Conservation (phyloP, 2,888 invertebrate species). For the Macroteleia sp. region DNA sequence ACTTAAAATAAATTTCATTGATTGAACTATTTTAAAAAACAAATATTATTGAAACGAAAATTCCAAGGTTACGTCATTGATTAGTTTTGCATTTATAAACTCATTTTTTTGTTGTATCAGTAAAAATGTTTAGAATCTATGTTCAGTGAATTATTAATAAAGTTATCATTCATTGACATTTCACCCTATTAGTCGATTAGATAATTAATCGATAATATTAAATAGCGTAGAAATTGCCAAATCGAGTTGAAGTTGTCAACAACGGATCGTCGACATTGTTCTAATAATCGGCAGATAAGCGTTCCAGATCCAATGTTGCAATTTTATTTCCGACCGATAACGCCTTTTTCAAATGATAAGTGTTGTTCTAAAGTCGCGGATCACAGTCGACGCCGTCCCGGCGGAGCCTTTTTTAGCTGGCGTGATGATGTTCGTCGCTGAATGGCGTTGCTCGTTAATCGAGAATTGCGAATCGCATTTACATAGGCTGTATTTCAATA, state of each 20-base stretch:
- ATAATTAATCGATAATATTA: too few relatives aligned
- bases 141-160: too few relatives aligned
- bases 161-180: too few relatives aligned
- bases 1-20: too few relatives aligned
- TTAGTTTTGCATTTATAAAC: too few relatives aligned
- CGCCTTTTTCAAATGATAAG: not conserved
- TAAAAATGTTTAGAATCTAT: too few relatives aligned
- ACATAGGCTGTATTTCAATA: slow-evolving; percentile 24
- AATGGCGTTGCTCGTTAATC: slow-evolving; percentile 3
- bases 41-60: too few relatives aligned
- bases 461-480: not conserved
- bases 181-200: too few relatives aligned
- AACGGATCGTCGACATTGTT: not conserved
- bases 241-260: not conserved
- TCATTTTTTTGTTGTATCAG: too few relatives aligned
- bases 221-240: too few relatives aligned
- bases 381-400: not conserved
- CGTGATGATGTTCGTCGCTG: not conserved
- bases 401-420: not conserved
- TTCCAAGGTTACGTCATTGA: too few relatives aligned
- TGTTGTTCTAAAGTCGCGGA: not conserved
- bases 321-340: slow-evolving; percentile 14
- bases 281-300: not conserved
- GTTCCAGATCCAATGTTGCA: not conserved
- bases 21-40: too few relatives aligned